Conservation (phyloP, 2,113 vertebrate genomes). For the Melanostigma gelatinosum region DNA sequence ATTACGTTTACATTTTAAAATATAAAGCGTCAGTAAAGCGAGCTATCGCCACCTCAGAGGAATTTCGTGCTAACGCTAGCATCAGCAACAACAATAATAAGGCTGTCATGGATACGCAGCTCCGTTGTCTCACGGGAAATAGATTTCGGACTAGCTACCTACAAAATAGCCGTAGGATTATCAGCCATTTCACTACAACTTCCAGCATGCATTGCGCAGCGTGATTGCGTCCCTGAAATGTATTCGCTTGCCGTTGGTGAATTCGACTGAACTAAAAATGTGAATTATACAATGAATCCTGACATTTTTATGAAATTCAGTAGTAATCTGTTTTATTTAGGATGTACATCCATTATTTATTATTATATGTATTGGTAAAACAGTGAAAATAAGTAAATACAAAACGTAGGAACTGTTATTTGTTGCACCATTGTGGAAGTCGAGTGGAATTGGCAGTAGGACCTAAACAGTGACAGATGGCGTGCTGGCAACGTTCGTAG, state of each 20-base stretch:
- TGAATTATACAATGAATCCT: not conserved
- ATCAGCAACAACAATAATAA: slow-evolving; percentile 72
- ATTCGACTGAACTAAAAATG: not conserved
- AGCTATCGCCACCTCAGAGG: slow-evolving; percentile 10
- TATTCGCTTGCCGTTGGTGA: not conserved
- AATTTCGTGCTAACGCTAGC: slow-evolving; percentile 50
- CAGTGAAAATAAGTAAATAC: accelerated
- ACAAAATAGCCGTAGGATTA: accelerated
- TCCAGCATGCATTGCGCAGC: slow-evolving; percentile 26
- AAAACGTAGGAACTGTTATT: slow-evolving; percentile 32
- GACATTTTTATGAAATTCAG: accelerated
- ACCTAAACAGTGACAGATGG: slow-evolving; percentile 54
- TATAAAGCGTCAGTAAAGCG: not conserved
- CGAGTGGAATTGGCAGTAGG: slow-evolving; percentile 44
- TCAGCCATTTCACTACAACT: slow-evolving; percentile 32
- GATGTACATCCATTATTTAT: accelerated
- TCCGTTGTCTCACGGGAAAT: slow-evolving; percentile 69
- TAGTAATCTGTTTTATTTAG: accelerated
- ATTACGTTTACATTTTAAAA: slow-evolving; percentile 1
- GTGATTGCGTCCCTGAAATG: slow-evolving; percentile 39
- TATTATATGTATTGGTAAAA: not conserved
- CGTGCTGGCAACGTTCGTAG: slow-evolving; percentile 32
- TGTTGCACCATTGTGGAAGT: not conserved
- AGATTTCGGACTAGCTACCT: slow-evolving; percentile 42
- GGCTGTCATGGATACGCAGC: slow-evolving; percentile 83